A percentile compares a stretch with the other conserved stretches of the same genome.
phyloP scores from a whole-genome alignment of 2,888 invertebrate genomes.

The Lymantria monacha region DNA sequence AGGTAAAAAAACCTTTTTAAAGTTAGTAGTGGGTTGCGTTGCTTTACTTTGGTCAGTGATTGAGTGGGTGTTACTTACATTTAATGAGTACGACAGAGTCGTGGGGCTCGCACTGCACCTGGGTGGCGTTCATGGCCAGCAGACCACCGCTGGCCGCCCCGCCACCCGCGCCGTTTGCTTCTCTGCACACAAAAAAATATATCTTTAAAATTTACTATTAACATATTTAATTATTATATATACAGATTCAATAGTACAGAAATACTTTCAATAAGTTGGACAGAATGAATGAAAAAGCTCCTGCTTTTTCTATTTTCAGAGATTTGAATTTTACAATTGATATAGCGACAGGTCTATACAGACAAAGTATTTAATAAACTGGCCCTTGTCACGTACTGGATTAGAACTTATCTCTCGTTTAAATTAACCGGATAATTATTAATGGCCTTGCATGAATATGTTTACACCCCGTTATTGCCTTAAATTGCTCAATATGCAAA shows the following conservation, averaged over 20 bases:
- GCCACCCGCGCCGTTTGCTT: constrained; percentile 77
- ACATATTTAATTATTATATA: neutral
- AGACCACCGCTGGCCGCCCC: constrained; percentile 76
- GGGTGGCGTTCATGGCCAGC: constrained; percentile 82
- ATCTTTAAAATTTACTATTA: constrained; percentile 15
- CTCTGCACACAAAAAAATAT: constrained; percentile 48
- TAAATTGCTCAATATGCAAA: no score
- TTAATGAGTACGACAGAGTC: constrained; percentile 88
- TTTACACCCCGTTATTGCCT: no score
- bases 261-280: no score
- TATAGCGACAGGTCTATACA: no score
- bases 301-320: no score
- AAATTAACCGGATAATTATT: no score
- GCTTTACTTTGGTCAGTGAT: constrained; percentile 1
- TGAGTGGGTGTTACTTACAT: constrained; percentile 81
- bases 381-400: no score
- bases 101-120: constrained; percentile 86
- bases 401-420: no score
- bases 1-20: neutral
- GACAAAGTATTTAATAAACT: no score
- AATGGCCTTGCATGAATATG: no score
- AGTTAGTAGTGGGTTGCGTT: neutral
- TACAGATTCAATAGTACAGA: neutral
- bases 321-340: no score
- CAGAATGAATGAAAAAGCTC: no score